Base-by-base conservation (phyloP, 2,113 vertebrate species). In the Ictidomys tridecemlineatus region DNA sequence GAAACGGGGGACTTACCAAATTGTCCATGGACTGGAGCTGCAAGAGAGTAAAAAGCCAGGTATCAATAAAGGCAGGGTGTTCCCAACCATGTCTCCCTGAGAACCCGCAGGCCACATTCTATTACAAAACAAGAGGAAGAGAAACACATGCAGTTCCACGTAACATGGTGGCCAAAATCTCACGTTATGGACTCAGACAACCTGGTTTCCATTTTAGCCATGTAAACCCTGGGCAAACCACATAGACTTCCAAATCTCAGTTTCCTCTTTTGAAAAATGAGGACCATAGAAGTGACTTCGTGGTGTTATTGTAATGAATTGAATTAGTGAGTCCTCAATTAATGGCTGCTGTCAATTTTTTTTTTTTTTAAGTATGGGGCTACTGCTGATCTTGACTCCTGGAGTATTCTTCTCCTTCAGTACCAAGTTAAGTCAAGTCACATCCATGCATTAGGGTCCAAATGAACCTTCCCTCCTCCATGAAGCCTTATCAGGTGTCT, bases 1-100 rank as follows among this genome's bases (percentile, higher is more conserved):
- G 67, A 51, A 70, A n/a, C 58, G 12, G 34, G n/a, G 2, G 9
- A 93, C 97, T 97, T 91, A 96, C 96, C 94, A 24, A 69, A 13
- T 8, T 63, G 65, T 48, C 86, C 94, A 17, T 39, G 17, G 30
- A 32, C 63, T 53, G 82, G 20, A 80, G 48, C 92, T 97, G 80
- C 39, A 94, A 95, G 48, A 96, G 82, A 96, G n/a, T n/a, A 1
- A 78, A 74, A 86, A 94, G 24, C 1, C 32, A 76, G 28, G 1
- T 2, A 18, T 97, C 30, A 97, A 72, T 1, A 24, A 0, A 8
- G 34, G 37, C 2, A 5, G 20, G 4, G 73, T 53, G 28, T 14
- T 28, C 26, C 39, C 56, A 30, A 8, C 39, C n/a, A 37, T 32
- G 53, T 28, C 8, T 6, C 42, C 58, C n/a, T 4, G 14, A 76